These are phyloP conservation scores for Trinorchestia longiramus DNA, from an alignment of 1,140 invertebrate species.

Conservation along the genomic window DNA sequence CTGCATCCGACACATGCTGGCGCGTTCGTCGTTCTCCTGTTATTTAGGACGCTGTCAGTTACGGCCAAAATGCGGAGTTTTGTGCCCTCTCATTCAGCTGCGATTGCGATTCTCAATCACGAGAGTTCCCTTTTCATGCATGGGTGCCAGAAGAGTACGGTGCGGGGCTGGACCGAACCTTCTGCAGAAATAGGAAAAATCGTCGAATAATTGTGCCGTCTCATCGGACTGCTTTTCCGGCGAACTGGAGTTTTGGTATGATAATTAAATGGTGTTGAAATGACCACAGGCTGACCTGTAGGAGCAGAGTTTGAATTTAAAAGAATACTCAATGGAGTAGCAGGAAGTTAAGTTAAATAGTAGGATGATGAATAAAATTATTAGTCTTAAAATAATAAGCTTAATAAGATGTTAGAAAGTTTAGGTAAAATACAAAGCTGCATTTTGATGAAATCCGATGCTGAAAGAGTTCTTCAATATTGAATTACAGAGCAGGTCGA, in stretches of 20 bases:
- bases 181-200: neutral
- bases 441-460: too few relatives aligned
- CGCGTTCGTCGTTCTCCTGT: neutral
- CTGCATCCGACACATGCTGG: neutral
- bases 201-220: neutral
- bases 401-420: too few relatives aligned
- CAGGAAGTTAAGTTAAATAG: too few relatives aligned
- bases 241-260: neutral
- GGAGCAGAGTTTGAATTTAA: too few relatives aligned
- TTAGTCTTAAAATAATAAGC: too few relatives aligned
- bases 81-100: neutral
- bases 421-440: too few relatives aligned
- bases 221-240: neutral
- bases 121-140: neutral
- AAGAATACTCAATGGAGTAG: too few relatives aligned
- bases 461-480: too few relatives aligned
- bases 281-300: too few relatives aligned
- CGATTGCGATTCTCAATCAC: neutral
- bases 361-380: too few relatives aligned
- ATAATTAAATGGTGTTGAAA: neutral
- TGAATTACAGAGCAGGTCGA: too few relatives aligned
- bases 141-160: too few relatives aligned
- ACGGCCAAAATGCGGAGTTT: neutral
- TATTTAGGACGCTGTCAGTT: neutral
- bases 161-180: neutral